These are phyloP conservation scores for Tamias sibiricus DNA, from an alignment of 2,113 vertebrate species.

Conservation along the genomic window DNA sequence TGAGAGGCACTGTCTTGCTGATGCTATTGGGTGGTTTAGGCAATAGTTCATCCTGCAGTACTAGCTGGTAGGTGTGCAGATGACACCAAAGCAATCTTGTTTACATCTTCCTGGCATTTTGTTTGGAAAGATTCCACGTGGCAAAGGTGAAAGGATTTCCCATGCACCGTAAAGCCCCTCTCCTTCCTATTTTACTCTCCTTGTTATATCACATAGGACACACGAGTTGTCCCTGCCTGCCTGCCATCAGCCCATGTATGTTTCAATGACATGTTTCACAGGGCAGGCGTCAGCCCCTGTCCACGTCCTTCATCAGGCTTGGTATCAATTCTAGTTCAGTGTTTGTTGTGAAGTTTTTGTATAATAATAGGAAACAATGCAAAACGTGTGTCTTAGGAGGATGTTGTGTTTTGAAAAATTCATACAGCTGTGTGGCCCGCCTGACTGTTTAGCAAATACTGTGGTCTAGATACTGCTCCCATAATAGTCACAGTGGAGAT, in stretches of 20 bases:
- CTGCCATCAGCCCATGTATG: background rate
- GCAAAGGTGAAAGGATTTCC: background rate
- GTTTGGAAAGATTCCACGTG: background rate
- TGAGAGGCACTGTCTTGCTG: background rate
- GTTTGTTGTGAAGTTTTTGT: background rate
- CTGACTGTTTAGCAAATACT: background rate
- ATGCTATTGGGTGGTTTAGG: background rate
- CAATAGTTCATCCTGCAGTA: background rate
- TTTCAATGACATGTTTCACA: background rate
- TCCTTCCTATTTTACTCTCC: background rate
- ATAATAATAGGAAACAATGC: background rate
- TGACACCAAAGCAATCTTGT: background rate
- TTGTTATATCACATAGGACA: background rate
- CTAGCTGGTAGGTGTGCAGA: background rate
- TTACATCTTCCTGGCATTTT: background rate
- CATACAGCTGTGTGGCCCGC: background rate
- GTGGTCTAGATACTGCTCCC: background rate
- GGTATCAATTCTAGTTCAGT: background rate
- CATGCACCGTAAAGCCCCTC: background rate
- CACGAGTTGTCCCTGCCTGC: background rate
- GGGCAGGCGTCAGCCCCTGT: background rate
- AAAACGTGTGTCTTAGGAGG: background rate
- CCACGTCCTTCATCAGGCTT: background rate
- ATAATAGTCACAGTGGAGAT: background rate
- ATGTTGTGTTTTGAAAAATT: background rate